Conservation (phyloP, 2,113 vertebrate genomes). For the Miniopterus natalensis region DNA sequence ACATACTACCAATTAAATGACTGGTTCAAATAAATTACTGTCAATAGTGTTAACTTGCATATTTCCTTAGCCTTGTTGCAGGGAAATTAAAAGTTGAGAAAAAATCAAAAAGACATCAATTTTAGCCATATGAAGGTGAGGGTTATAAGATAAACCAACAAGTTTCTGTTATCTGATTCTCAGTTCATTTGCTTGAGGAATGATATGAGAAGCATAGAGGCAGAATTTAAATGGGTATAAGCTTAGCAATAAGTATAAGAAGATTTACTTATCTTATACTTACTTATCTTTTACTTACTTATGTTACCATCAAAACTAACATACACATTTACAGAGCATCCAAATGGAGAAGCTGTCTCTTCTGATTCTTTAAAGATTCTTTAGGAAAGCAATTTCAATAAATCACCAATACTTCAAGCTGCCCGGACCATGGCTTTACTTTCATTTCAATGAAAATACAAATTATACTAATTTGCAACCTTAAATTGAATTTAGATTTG, state of each 20-base stretch:
- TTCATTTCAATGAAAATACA: slow-evolving; percentile 40
- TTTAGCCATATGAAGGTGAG: background rate
- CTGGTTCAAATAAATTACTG: slow-evolving; percentile 3
- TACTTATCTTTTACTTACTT: too few relatives aligned
- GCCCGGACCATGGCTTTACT: background rate
- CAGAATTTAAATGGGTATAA: slow-evolving; percentile 58
- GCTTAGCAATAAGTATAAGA: background rate
- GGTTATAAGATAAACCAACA: background rate
- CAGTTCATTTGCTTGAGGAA: slow-evolving; percentile 36
- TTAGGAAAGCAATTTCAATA: slow-evolving; percentile 14
- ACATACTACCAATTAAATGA: background rate
- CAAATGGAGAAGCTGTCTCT: slow-evolving; percentile 2
- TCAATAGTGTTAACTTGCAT: background rate
- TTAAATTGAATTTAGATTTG: slow-evolving; percentile 35
- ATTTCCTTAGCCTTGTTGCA: background rate
- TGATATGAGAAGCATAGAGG: background rate
- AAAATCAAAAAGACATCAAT: background rate
- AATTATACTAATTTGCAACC: background rate
- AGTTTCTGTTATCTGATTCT: slow-evolving; percentile 17
- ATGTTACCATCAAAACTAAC: slow-evolving; percentile 39
- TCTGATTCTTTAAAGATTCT: slow-evolving; percentile 25
- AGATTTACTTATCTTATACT: background rate
- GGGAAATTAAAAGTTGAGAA: background rate
- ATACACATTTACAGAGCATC: slow-evolving; percentile 38
- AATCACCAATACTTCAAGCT: background rate